Evolutionary conservation across 2,888 invertebrate species (phyloP), one percentile per base, ranked within the genome.

Genomic region (Melinaea menophilus): DNA sequence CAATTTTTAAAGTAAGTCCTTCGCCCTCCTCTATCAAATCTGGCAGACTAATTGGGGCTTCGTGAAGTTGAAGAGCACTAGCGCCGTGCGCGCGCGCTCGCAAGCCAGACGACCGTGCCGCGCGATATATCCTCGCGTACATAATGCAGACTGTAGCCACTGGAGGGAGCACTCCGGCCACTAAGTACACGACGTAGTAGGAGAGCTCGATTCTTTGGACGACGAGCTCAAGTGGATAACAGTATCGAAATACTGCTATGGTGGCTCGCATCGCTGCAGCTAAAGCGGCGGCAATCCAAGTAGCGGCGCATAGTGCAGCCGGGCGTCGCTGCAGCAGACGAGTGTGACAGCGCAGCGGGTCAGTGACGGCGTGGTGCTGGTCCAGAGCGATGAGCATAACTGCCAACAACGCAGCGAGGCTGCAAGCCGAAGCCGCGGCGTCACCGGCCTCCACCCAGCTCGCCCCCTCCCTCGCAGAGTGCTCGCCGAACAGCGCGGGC

Each of bases 91-190:
- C 90, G 66, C 90, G 79, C 65, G 90, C 90, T 61, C 90, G 72
- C 3, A 90, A 75, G 3, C 90, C 95, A 66, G 95, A 96, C 64
- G 93, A 93, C 70, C 94, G 93, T 5, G 96, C 96, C 7, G 95
- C 96, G 12, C 93, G 92, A 80, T 95, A 96, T 68, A 95, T 95
- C 68, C 94, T 92, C 34, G 93, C 90, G 80, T 96, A 96, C 79
- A 95, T 95, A 81, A 94, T 92, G 79, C 94, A 93, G 58, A 96
- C 94, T 31, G 92, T 91, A 67, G 93, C 92, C 0, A 94, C 93
- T 3, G 90, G 88, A 47, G 80, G 77, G 62, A 83, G 71, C 59
- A 84, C 76, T 69, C 87, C 88, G 65, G 84, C 73, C 55, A 84
- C 77, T 75, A 90, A 79, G 80, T 87, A 90, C 72, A 84, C 78